Evolutionary conservation across 2,888 invertebrate genomes (phyloP).

Genomic region (Anthophora plumipes): DNA sequence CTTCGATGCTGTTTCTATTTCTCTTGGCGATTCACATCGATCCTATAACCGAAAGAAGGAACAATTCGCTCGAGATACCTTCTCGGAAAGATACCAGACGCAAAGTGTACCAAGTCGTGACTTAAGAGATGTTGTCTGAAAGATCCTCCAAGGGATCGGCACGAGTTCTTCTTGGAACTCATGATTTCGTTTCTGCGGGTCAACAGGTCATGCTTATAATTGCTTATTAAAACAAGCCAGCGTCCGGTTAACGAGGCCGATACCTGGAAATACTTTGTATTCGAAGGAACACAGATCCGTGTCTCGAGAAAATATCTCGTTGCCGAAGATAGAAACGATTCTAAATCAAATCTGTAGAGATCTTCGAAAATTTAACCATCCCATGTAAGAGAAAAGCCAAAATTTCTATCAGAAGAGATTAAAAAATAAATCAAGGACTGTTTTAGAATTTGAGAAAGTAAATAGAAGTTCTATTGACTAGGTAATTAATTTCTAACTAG

Average conservation of each 20-base stretch:
- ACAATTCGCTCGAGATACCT: slow-evolving; percentile 33
- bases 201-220: slow-evolving; percentile 65
- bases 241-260: slow-evolving; percentile 44
- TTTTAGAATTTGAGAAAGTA: too few relatives aligned
- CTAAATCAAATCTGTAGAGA: slow-evolving; percentile 1
- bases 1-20: not conserved
- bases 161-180: slow-evolving; percentile 66
- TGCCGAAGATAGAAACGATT: not conserved
- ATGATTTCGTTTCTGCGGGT: slow-evolving; percentile 58
- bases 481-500: too few relatives aligned
- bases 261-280: slow-evolving; percentile 25
- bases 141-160: slow-evolving; percentile 61
- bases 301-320: not conserved
- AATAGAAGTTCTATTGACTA: too few relatives aligned
- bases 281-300: slow-evolving; percentile 7
- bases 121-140: slow-evolving; percentile 53
- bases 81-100: slow-evolving; percentile 42
- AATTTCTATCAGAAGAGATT: too few relatives aligned
- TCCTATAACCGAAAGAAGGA: not conserved
- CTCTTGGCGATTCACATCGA: not conserved
- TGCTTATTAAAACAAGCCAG: slow-evolving; percentile 69
- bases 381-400: too few relatives aligned
- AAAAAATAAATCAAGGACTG: too few relatives aligned
- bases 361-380: not conserved
- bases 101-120: slow-evolving; percentile 66